phyloP scores from a whole-genome alignment of 2,888 invertebrate species.

The Drosophila neutralis region DNA sequence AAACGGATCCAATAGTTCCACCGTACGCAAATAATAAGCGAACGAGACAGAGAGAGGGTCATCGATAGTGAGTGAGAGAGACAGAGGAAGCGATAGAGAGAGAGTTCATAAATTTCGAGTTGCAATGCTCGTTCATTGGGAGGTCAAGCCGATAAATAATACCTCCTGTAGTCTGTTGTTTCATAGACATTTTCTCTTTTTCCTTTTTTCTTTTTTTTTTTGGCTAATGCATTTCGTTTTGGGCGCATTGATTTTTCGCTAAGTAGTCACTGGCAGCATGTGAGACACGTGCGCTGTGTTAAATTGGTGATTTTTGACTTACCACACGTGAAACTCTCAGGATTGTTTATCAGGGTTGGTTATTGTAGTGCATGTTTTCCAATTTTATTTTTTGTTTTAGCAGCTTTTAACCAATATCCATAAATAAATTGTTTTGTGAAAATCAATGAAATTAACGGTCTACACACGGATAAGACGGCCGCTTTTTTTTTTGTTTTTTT shows the following conservation, averaged over 20 bases:
- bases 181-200: neutral
- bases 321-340: slow-evolving; percentile 39
- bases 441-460: slow-evolving; percentile 73
- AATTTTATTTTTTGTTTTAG: slow-evolving; percentile 7
- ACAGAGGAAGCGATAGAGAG: neutral
- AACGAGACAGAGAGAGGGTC: neutral
- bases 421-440: slow-evolving; percentile 60
- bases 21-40: slow-evolving; percentile 3
- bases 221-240: slow-evolving; percentile 31
- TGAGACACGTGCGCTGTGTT: slow-evolving; percentile 43
- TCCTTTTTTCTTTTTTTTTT: slow-evolving; percentile 13
- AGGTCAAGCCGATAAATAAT: slow-evolving; percentile 46
- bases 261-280: slow-evolving; percentile 1
- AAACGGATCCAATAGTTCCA: slow-evolving; percentile 12
- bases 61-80: neutral
- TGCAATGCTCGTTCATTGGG: slow-evolving; percentile 21
- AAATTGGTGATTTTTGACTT: slow-evolving; percentile 46
- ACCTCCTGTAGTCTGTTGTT: slow-evolving; percentile 5
- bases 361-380: slow-evolving; percentile 16
- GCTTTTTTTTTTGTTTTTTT: neutral
- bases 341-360: slow-evolving; percentile 27
- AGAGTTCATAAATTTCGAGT: slow-evolving; percentile 8
- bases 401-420: slow-evolving; percentile 46
- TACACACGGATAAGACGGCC: slow-evolving; percentile 40
- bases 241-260: slow-evolving; percentile 55